Evolutionary conservation across 2,888 invertebrate species (phyloP).

Genomic region (Sclerodermus sp.): DNA sequence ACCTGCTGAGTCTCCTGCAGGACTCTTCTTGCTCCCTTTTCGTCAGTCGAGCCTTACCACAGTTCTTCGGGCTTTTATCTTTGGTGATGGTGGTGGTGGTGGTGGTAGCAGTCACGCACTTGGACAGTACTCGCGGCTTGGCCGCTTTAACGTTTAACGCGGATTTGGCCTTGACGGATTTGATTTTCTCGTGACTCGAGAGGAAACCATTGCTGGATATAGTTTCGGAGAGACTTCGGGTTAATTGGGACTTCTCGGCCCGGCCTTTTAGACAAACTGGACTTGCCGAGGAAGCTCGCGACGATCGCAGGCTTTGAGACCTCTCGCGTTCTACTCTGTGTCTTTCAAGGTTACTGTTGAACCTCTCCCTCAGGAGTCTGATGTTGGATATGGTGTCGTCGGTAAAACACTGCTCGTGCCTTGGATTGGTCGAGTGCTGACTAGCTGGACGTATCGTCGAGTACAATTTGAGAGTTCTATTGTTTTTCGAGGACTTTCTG

Average conservation of each 20-base stretch:
- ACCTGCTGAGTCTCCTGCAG: slow-evolving; percentile 51
- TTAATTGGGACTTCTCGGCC: slow-evolving; percentile 29
- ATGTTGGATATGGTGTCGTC: slow-evolving; percentile 61
- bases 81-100: neutral
- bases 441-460: slow-evolving; percentile 29
- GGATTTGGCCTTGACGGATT: slow-evolving; percentile 23
- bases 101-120: neutral
- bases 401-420: slow-evolving; percentile 62
- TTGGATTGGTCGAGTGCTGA: slow-evolving; percentile 34
- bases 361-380: slow-evolving; percentile 66
- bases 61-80: neutral
- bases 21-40: slow-evolving; percentile 42
- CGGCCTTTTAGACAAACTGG: slow-evolving; percentile 18
- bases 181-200: slow-evolving; percentile 13
- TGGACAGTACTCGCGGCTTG: neutral
- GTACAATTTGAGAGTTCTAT: slow-evolving; percentile 69
- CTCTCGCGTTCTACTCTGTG: slow-evolving; percentile 26
- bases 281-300: slow-evolving; percentile 29
- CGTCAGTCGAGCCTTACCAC: slow-evolving; percentile 26
- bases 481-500: slow-evolving; percentile 75
- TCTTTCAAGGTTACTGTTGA: slow-evolving; percentile 63
- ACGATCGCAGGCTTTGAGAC: neutral
- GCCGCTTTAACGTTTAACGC: slow-evolving; percentile 5
- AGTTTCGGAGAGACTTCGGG: slow-evolving; percentile 15
- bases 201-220: neutral